Conservation (phyloP, 1,140 invertebrate species). For the Penaeus japonicus region DNA sequence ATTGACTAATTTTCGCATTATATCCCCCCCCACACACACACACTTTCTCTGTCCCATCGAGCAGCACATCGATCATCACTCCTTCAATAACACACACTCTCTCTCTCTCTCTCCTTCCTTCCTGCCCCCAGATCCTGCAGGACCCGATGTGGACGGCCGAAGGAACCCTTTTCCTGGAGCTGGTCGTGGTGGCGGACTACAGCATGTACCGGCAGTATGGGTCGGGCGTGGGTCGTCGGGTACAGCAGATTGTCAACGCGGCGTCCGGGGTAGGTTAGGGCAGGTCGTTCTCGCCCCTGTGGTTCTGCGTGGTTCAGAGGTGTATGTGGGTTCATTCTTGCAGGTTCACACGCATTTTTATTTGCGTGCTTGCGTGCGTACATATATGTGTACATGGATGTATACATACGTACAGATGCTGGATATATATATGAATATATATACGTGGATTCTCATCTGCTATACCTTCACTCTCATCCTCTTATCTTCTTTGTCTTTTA, state of each 20-base stretch:
- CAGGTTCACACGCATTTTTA: no score
- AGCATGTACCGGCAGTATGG: not conserved
- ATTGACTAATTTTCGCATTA: no score
- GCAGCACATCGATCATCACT: no score
- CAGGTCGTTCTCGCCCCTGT: not conserved
- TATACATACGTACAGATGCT: no score
- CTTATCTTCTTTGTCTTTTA: no score
- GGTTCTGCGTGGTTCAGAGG: not conserved
- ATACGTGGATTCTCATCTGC: no score
- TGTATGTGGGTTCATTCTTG: no score
- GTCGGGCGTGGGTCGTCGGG: not conserved
- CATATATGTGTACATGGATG: no score
- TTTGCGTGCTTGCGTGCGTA: no score
- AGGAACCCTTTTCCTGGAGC: slow-evolving; percentile 16
- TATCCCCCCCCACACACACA: not conserved
- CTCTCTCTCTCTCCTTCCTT: not conserved
- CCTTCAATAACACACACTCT: not conserved
- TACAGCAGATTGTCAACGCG: not conserved
- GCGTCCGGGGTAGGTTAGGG: slow-evolving; percentile 11
- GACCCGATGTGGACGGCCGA: slow-evolving; percentile 3
- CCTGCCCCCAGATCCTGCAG: not conserved
- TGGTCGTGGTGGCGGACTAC: slow-evolving; percentile 25
- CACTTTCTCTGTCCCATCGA: no score
- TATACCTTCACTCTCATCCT: no score
- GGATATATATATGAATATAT: no score